Base-by-base conservation (phyloP, 2,888 invertebrate species). In the Ariolimax columbianus region DNA sequence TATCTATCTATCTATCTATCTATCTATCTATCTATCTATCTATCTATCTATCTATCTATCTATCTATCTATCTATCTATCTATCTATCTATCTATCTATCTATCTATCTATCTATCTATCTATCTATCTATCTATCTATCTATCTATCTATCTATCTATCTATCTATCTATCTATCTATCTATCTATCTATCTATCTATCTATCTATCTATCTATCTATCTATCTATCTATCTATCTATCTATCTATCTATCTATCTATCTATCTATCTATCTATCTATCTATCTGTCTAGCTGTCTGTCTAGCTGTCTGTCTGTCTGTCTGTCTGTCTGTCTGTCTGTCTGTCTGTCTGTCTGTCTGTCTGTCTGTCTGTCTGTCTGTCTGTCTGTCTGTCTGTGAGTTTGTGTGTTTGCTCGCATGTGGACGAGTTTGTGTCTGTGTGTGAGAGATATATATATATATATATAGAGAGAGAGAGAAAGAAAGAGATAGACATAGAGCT, bases 291-390 rank as follows among this genome's bases (percentile, higher is more conserved):
- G 55, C 33, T 77, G 30, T 59, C 77, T 59, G 55, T 77, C 77
- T 77, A 36, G n/a, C n/a, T n/a, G 11, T 68, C 68, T 68, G 4
- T 68, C 68, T 38, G 11, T 68, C 68, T 68, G 36, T 55, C 77
- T 77, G n/a, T 77, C 77, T 77, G 33, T 77, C 77, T 77, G n/a
- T 77, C 77, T 77, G n/a, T 77, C 77, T 55, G n/a, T 77, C 77
- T 77, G n/a, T 77, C 77, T 55, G n/a, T 77, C 77, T 77, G n/a
- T 77, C 77, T 77, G 47, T 77, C 77, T 77, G 47, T 77, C 77
- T 77, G 47, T 77, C 77, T 77, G 47, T 77, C 77, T 77, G 47
- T 77, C 77, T 77, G 47, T 77, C 59, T 77, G 33, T 77, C 77
- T 77, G 55, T 77, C 33, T 77, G 30, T 59, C 77, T 59, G 55